Evolutionary conservation across 2,797 vertebrate species (phyloP), one percentile per base, ranked within the genome.

Genomic region (Hydrocynus forskahlii): DNA sequence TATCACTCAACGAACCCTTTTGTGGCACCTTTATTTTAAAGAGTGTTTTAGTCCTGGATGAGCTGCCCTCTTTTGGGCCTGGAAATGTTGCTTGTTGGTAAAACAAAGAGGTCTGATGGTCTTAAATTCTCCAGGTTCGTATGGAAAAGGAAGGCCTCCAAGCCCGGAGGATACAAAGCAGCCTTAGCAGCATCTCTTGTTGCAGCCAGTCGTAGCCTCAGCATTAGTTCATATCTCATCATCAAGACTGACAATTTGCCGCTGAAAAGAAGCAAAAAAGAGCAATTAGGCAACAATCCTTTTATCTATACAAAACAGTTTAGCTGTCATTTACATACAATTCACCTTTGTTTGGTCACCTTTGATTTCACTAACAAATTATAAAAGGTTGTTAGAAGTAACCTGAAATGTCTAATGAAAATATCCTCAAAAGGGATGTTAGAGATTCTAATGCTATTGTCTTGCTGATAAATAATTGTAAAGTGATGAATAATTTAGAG

Each of bases 241-340:
- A 75, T 97, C 94, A 84, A 96, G 86, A 81, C 94, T 95, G 83
- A 98, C 94, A 78, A 93, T 91, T 87, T 97, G 96, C 87, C 93
- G 95, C 97, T 97, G 83, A 21, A 77, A 35, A 76, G 76, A 13
- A 80, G 23, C 10, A n/a, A n/a, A 7, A 75, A 38, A 12, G 13
- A 40, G 5, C 54, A 16, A 66, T 77, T 57, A 78, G 38, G 9
- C 7, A 0, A 64, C 60, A 52, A 25, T 35, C 23, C 48, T 45
- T 7, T 45, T 29, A 29, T 3, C 29, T 29, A 29, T 1, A 63
- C 60, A 52, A 19, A n/a, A 17, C 9, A 23, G 3, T 45, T 10
- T 23, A 21, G 57, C 57, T 23, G n/a, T 59, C 8, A 59, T 59
- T 59, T 59, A 59, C 7, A 7, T 59, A 21, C n/a, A 59, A 2